Conservation (phyloP, 2,888 invertebrate genomes). For the Apamea epomidion region DNA sequence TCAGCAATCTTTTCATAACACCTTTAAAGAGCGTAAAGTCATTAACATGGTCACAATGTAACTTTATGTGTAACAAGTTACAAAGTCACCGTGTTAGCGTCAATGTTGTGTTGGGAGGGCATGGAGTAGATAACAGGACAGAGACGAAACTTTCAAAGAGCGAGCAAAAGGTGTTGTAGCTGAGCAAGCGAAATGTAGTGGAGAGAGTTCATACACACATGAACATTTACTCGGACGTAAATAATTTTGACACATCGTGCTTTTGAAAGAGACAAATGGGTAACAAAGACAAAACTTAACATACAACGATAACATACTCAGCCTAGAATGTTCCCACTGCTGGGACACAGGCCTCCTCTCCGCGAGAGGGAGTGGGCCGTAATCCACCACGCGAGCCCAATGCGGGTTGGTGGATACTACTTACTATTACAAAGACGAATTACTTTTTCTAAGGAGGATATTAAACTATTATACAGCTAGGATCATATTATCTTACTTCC, state of each 20-base stretch:
- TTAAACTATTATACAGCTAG: too few relatives aligned
- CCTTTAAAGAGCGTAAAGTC: constrained; percentile 62
- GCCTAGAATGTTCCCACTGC: too few relatives aligned
- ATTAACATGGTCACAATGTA: constrained; percentile 64
- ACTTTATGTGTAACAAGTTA: constrained; percentile 47
- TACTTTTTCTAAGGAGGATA: too few relatives aligned
- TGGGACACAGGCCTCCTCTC: too few relatives aligned
- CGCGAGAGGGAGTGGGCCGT: too few relatives aligned
- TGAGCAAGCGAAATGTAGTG: not conserved
- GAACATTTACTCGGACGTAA: not conserved
- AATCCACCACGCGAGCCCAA: too few relatives aligned
- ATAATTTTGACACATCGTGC: not conserved
- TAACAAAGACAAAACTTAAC: too few relatives aligned
- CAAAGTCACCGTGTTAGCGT: constrained; percentile 48
- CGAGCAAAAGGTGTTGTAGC: not conserved
- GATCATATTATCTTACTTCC: too few relatives aligned
- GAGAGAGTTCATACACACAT: not conserved
- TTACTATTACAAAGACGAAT: too few relatives aligned
- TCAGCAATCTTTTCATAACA: constrained; percentile 65
- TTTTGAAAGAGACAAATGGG: not conserved
- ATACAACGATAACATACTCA: too few relatives aligned
- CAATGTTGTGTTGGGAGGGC: constrained; percentile 39
- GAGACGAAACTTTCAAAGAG: not conserved
- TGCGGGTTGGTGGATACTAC: too few relatives aligned
- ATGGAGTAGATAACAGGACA: constrained; percentile 20